Evolutionary conservation across 2,888 invertebrate genomes (phyloP).

Genomic region (Macaria notata): DNA sequence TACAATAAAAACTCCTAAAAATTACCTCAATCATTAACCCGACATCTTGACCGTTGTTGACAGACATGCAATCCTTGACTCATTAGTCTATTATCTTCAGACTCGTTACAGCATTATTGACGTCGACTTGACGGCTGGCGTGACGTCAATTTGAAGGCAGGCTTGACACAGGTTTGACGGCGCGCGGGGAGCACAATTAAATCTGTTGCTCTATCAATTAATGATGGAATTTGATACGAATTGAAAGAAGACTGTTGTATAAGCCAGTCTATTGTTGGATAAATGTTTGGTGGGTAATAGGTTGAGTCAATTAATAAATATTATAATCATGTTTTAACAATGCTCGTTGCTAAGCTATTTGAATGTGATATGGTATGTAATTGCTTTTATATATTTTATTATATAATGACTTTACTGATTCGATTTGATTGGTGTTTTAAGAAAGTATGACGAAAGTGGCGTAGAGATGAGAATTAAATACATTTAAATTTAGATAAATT

Average conservation of each 20-base stretch:
- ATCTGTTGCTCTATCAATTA: conserved; percentile 51
- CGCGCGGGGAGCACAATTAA: conserved; percentile 49
- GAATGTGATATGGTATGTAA: no score
- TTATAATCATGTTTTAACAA: no score
- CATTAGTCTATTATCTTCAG: conserved; percentile 36
- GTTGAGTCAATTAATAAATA: conserved; percentile 1
- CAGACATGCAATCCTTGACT: conserved; percentile 37
- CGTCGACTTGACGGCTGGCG: conserved; percentile 33
- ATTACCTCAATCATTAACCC: conserved; percentile 15
- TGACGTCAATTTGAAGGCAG: conserved; percentile 33
- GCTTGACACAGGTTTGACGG: conserved; percentile 36
- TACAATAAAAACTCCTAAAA: not conserved
- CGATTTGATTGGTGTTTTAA: no score
- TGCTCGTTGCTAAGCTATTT: no score
- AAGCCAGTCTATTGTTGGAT: conserved; percentile 32
- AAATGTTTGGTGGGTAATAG: conserved; percentile 39
- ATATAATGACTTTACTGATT: no score
- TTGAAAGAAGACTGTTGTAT: conserved; percentile 20
- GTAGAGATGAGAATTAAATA: no score
- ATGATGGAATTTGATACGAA: conserved; percentile 46
- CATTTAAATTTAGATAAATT: no score
- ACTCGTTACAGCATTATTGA: conserved; percentile 22
- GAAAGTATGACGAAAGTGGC: no score
- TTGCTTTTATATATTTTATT: no score
- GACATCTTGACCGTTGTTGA: conserved; percentile 23